Evolutionary conservation across 2,888 invertebrate genomes (phyloP).

Genomic region (Pachycephus smyrnensis): DNA sequence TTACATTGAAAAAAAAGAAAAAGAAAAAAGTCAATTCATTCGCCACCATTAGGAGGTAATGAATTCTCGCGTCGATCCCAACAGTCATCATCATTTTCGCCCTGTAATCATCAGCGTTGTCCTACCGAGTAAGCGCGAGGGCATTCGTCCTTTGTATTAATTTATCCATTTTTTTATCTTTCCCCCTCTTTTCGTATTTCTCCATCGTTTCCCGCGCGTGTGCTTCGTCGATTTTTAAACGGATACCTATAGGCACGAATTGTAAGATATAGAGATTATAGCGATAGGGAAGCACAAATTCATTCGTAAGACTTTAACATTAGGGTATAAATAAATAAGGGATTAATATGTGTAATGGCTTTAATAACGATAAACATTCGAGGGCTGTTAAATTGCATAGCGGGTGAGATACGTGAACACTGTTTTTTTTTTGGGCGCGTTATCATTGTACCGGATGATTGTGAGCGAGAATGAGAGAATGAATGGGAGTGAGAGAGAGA

Average conservation of each 20-base stretch:
- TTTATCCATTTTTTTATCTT: not conserved
- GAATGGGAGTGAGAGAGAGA: not conserved
- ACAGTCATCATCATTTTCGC: not conserved
- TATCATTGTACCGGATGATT: not conserved
- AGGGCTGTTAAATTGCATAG: slow-evolving; percentile 1
- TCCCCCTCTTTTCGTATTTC: not conserved
- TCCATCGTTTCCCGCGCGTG: not conserved
- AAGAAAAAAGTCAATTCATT: not conserved
- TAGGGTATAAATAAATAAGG: slow-evolving; percentile 14
- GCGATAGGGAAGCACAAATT: slow-evolving; percentile 19
- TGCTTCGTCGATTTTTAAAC: slow-evolving; percentile 13
- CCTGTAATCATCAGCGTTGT: not conserved
- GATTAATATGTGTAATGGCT: slow-evolving; percentile 18
- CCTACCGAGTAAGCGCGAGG: not conserved
- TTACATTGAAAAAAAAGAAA: slow-evolving; percentile 22
- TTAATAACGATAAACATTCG: slow-evolving; percentile 19
- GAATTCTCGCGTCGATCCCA: slow-evolving; percentile 26
- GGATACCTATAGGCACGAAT: slow-evolving; percentile 10
- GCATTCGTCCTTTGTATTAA: not conserved
- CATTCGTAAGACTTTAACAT: slow-evolving; percentile 13
- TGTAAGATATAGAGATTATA: slow-evolving; percentile 18
- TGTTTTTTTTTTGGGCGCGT: not conserved
- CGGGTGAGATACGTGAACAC: not conserved
- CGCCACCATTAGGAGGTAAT: not conserved
- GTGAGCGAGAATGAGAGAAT: not conserved